Conservation (phyloP, 1,140 invertebrate genomes). For the Dendroctonus ponderosae region DNA sequence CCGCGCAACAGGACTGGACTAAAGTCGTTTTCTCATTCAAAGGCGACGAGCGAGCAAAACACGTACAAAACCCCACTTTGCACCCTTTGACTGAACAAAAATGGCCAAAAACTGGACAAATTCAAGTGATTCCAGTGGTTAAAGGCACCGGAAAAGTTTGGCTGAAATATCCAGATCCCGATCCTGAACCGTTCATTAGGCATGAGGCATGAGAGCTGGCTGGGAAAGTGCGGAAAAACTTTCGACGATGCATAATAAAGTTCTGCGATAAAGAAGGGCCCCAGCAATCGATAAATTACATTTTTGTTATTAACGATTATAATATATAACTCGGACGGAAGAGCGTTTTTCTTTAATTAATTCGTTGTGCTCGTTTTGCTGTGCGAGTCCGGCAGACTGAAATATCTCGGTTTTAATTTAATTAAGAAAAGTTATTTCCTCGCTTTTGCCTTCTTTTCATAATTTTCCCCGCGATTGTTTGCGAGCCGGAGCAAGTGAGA, state of each 20-base stretch:
- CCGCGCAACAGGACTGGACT: constrained; percentile 10
- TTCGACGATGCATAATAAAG: constrained; percentile 21
- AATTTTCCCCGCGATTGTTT: constrained; percentile 22
- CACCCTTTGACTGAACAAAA: neutral
- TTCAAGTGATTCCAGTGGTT: neutral
- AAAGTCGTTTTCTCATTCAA: neutral
- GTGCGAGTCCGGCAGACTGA: constrained; percentile 27
- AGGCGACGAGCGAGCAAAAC: neutral
- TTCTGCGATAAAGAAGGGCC: constrained; percentile 39
- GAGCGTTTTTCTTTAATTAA: constrained; percentile 49
- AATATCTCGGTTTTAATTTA: constrained; percentile 45
- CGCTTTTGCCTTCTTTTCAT: constrained; percentile 30
- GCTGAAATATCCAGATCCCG: neutral
- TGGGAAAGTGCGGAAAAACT: constrained; percentile 14
- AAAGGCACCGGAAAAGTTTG: neutral
- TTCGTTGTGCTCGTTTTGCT: constrained; percentile 32
- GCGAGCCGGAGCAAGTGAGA: constrained; percentile 3
- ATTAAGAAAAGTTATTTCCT: constrained; percentile 46
- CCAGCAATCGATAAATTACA: constrained; percentile 46
- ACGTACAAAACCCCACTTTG: neutral
- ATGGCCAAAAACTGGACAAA: neutral
- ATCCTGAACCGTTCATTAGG: no score
- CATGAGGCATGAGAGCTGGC: constrained; percentile 4
- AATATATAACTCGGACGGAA: constrained; percentile 45
- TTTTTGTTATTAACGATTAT: constrained; percentile 51